Evolutionary conservation across 2,113 vertebrate species (phyloP).

Genomic region (Myotis lucifugus): DNA sequence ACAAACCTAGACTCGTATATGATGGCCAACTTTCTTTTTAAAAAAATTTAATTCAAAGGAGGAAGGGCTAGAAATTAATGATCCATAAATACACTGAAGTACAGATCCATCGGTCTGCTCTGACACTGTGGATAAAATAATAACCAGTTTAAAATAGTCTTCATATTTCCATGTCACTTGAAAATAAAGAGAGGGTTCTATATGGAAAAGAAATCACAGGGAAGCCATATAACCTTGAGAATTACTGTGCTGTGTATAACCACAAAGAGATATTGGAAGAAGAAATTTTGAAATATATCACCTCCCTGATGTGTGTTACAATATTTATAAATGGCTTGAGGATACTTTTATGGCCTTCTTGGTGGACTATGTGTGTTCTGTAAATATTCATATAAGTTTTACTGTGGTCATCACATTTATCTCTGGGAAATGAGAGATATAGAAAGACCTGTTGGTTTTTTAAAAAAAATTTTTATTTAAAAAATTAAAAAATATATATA

Average conservation of each 20-base stretch:
- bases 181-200: constrained; percentile 33
- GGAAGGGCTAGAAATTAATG: background rate
- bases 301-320: background rate
- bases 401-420: background rate
- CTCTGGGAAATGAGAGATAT: background rate
- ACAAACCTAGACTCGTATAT: background rate
- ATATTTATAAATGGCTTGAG: background rate
- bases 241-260: background rate
- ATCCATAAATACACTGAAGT: background rate
- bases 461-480: no score
- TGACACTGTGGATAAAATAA: background rate
- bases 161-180: background rate
- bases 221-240: background rate
- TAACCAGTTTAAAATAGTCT: constrained; percentile 33
- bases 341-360: background rate
- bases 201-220: background rate
- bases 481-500: no score
- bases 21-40: background rate
- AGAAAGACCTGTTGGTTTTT: background rate
- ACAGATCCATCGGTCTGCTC: background rate
- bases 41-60: constrained; percentile 32
- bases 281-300: background rate
- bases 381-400: background rate
- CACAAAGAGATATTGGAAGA: background rate
- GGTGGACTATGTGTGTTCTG: background rate